A percentile compares a stretch with the other conserved stretches of the same genome.
phyloP scores from a whole-genome alignment of 2,888 invertebrate genomes.

The Stenurella melanura region DNA sequence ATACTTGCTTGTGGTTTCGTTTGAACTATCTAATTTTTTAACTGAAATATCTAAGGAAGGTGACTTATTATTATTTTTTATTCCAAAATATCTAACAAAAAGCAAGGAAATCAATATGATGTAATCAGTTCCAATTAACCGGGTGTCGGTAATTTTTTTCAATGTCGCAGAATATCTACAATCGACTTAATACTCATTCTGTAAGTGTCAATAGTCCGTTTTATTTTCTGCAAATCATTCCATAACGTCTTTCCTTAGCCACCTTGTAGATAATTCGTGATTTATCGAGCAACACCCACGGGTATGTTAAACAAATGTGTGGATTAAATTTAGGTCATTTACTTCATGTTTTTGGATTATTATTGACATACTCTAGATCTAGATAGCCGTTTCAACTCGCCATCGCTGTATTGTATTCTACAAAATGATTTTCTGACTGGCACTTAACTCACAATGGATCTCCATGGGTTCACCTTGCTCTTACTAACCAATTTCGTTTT shows the following conservation, averaged over 20 bases:
- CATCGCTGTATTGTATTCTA: constrained; percentile 28
- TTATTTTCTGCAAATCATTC: too few species aligned
- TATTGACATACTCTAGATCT: constrained; percentile 52
- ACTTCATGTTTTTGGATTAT: constrained; percentile 52
- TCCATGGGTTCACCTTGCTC: constrained; percentile 23
- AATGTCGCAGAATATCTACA: too few species aligned
- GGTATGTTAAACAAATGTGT: constrained; percentile 44
- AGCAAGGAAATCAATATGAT: too few species aligned
- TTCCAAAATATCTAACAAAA: too few species aligned
- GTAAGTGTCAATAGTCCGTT: too few species aligned
- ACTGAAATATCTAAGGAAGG: too few species aligned
- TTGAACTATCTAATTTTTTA: too few species aligned
- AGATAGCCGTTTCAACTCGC: constrained; percentile 50
- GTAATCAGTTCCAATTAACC: too few species aligned
- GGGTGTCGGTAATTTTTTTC: too few species aligned
- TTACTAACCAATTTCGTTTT: constrained; percentile 18
- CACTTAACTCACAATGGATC: constrained; percentile 19
- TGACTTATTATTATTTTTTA: too few species aligned
- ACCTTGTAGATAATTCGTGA: constrained; percentile 31
- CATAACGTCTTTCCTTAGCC: not conserved
- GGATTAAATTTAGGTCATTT: constrained; percentile 55
- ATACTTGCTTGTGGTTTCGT: too few species aligned
- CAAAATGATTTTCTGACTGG: not conserved
- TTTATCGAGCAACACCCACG: constrained; percentile 49
- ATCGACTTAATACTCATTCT: too few species aligned